Evolutionary conservation across 2,113 vertebrate genomes (phyloP).

Genomic region (Serinus canaria): DNA sequence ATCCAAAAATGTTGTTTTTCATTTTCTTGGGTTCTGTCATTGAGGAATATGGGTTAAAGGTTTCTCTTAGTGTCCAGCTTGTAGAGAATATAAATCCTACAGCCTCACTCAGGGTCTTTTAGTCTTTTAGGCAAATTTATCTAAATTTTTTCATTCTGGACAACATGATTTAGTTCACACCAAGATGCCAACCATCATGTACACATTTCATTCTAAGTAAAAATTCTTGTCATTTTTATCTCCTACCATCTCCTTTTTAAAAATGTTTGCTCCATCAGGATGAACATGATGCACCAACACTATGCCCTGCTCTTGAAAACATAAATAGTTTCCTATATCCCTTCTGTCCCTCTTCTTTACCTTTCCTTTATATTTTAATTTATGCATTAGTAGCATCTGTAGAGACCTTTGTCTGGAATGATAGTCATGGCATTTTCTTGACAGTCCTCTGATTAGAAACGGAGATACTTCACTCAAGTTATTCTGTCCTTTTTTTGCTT

Average conservation of each 20-base stretch:
- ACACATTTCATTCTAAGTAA: background rate
- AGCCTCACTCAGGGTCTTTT: background rate
- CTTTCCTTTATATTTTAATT: background rate
- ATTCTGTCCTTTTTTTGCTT: background rate
- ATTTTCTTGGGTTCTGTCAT: background rate
- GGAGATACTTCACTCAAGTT: background rate
- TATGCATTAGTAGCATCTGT: background rate
- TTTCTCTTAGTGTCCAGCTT: background rate
- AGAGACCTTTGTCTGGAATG: background rate
- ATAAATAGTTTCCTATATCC: background rate
- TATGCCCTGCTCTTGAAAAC: background rate
- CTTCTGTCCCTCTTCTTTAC: background rate
- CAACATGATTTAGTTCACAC: background rate
- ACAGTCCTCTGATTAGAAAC: background rate
- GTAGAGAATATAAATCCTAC: background rate
- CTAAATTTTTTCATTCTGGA: background rate
- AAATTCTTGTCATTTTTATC: background rate
- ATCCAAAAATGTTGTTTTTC: background rate
- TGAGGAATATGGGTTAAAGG: background rate
- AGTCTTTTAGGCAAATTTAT: background rate
- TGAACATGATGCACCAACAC: background rate
- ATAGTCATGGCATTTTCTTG: background rate
- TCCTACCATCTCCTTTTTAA: background rate
- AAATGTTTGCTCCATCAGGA: background rate
- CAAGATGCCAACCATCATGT: background rate